phyloP scores from a whole-genome alignment of 2,797 vertebrate genomes.

The Hydrophis major region DNA sequence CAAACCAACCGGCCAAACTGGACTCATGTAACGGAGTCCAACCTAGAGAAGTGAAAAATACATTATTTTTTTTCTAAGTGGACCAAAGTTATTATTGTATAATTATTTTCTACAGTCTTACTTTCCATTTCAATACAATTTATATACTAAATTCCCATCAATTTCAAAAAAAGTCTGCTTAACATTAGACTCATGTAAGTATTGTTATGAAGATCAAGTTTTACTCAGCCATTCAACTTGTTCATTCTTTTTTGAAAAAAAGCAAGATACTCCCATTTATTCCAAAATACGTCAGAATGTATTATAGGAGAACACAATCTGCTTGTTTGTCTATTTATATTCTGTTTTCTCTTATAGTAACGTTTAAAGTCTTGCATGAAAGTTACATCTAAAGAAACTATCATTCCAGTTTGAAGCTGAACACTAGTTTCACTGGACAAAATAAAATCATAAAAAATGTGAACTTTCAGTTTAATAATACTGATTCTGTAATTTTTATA shows the following conservation, averaged over 20 bases:
- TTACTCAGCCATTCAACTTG: neutral
- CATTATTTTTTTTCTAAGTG: neutral
- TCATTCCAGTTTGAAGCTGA: neutral
- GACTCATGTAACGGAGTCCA: slow-evolving; percentile 79
- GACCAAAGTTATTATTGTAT: neutral
- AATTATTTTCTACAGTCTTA: neutral
- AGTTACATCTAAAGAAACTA: neutral
- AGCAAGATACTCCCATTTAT: neutral
- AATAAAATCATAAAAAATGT: neutral
- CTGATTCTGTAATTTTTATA: neutral
- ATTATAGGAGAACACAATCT: neutral
- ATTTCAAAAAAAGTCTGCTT: neutral
- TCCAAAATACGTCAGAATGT: neutral
- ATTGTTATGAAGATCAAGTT: neutral
- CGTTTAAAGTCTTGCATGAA: neutral
- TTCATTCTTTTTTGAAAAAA: neutral
- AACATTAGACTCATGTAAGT: neutral
- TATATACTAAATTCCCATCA: neutral
- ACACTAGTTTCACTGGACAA: neutral
- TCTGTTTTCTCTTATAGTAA: neutral
- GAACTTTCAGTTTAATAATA: neutral
- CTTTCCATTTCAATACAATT: slow-evolving; percentile 17
- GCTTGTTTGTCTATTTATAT: neutral
- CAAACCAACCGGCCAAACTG: slow-evolving; percentile 63
- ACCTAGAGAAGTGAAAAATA: slow-evolving; percentile 62